phyloP scores from a whole-genome alignment of 2,888 invertebrate genomes.

The Platycheirus rosarum region DNA sequence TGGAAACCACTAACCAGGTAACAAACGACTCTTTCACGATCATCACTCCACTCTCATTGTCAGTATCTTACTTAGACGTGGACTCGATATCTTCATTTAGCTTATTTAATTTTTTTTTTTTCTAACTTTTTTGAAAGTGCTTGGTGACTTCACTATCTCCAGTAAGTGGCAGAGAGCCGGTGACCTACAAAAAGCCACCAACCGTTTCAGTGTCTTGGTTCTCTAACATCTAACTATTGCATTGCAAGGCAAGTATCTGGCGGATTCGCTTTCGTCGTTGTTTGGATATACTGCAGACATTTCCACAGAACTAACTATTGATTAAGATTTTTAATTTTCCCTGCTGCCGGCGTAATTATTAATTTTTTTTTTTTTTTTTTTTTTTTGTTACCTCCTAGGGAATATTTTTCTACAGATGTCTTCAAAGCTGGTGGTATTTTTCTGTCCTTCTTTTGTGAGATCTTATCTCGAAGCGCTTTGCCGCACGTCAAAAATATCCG shows the following conservation, averaged over 20 bases:
- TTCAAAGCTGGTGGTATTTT: conserved; percentile 8
- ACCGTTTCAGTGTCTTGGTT: conserved; percentile 19
- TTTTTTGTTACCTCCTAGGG: conserved; percentile 19
- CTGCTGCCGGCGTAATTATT: conserved; percentile 37
- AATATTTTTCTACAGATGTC: conserved; percentile 32
- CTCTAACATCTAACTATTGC: neutral
- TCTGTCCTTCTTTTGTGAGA: conserved; percentile 33
- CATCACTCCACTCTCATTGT: conserved; percentile 51
- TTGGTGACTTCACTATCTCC: conserved; percentile 61
- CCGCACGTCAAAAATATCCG: conserved; percentile 49
- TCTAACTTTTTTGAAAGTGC: conserved; percentile 49
- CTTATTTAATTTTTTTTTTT: no score
- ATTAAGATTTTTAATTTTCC: conserved; percentile 57
- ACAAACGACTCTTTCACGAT: conserved; percentile 19
- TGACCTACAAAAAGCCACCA: conserved; percentile 65
- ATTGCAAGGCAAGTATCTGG: neutral
- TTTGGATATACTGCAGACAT: conserved; percentile 26
- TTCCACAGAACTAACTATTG: conserved; percentile 51
- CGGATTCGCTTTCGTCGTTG: conserved; percentile 39
- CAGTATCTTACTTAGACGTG: conserved; percentile 37
- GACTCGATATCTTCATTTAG: conserved; percentile 6
- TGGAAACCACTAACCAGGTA: conserved; percentile 33
- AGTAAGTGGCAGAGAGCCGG: conserved; percentile 25
- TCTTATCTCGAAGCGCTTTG: conserved; percentile 38
- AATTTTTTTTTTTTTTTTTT: conserved; percentile 23